phyloP scores from a whole-genome alignment of 2,113 vertebrate species.

The Pseudolaguvia tuberculata region DNA sequence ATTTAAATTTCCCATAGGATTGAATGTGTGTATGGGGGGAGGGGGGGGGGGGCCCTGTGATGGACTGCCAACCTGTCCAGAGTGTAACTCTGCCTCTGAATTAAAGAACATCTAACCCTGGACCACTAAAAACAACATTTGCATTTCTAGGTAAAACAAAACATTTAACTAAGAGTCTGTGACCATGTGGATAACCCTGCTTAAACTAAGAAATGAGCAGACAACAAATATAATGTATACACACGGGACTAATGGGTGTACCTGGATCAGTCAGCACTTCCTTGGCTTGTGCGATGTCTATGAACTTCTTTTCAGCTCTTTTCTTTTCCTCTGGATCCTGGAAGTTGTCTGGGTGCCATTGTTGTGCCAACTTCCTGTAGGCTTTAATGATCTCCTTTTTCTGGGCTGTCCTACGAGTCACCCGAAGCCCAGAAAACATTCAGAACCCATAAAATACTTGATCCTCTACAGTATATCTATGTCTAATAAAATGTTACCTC shows the following conservation, averaged over 20 bases:
- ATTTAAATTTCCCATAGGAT: too few species aligned
- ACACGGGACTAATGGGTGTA: conserved; percentile 50
- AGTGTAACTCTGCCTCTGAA: background rate
- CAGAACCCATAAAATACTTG: background rate
- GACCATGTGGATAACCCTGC: too few species aligned
- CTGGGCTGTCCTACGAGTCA: conserved; percentile 79
- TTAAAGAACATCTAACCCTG: too few species aligned
- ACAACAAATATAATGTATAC: background rate
- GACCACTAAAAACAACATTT: too few species aligned
- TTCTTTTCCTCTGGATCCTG: conserved; percentile 92
- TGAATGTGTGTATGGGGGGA: too few species aligned
- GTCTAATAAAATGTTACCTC: conserved; percentile 69
- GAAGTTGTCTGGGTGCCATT: conserved; percentile 99
- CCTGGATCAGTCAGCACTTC: conserved; percentile 97
- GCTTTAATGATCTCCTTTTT: conserved; percentile 98
- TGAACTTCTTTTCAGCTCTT: conserved; percentile 94
- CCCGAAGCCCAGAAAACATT: background rate
- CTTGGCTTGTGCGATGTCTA: conserved; percentile 96
- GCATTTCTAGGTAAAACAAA: too few species aligned
- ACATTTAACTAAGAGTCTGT: too few species aligned
- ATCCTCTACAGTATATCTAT: background rate
- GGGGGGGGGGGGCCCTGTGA: too few species aligned
- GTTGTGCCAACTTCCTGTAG: conserved; percentile 90
- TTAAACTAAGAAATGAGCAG: background rate
- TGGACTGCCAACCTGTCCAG: too few species aligned